Evolutionary conservation across 1,140 invertebrate genomes (phyloP), one percentile per base, ranked within the genome.

Genomic region (Oryctes rhinoceros): DNA sequence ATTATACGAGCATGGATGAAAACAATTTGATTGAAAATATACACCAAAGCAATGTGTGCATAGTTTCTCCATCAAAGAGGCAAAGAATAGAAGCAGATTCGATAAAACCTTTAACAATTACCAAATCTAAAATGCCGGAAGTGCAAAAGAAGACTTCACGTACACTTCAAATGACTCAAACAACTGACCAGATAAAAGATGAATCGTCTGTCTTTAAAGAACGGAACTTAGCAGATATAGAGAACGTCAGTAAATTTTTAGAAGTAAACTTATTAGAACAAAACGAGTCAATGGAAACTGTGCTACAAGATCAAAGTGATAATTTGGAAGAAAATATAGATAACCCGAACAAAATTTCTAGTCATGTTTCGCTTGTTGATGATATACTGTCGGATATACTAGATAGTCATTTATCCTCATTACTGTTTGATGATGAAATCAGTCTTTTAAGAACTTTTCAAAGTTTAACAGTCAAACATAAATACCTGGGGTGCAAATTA

Each of bases 401-500:
- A 71, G 24, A 71, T 24, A 35, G 9, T 35, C 4, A 71, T 71
- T 30, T 71, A 35, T 20, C 65, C 11, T 3, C 15, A 15, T 37
- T 71, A 37, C 6, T 71, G 10, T 71, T 71, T 71, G 35, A 37
- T 35, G 35, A 71, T 37, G 65, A 71, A 35, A 20, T 35, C 4
- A 71, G 35, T 71, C 24, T 71, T 24, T 35, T 71, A 24, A 15
- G 35, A 37, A 24, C 13, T 71, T 71, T 71, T 71, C 20, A 11
- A 37, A 10, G 24, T 11, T 71, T 71, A 71, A 30, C 65, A 71
- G 24, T 71, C 4, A 7, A 30, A 13, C 18, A 71, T 35, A 71
- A 71, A 35, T 71, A 71, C 13, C 35, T 71, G 1, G 13, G 65
- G 1, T 71, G 20, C 24, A 71, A 71, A 71, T 71, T 71, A 71